These are phyloP conservation scores for Protonemura montana DNA, from an alignment of 2,888 invertebrate species.

Conservation along the genomic window DNA sequence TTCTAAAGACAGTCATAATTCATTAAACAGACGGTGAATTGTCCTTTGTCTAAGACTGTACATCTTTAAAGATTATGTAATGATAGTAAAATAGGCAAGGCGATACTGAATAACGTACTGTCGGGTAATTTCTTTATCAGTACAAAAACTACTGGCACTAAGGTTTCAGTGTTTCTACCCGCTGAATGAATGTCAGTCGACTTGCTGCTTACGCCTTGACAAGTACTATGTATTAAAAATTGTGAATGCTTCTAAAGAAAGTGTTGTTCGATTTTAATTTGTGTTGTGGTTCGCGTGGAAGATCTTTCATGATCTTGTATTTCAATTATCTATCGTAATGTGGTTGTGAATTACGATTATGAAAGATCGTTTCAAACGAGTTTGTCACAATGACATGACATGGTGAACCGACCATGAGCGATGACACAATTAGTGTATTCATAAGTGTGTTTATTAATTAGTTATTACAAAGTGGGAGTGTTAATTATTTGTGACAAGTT, in stretches of 20 bases:
- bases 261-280: neutral
- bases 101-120: neutral
- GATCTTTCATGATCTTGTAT: neutral
- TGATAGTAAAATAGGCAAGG: constrained; percentile 12
- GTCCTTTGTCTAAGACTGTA: neutral
- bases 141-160: neutral
- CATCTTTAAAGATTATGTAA: constrained; percentile 5
- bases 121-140: constrained; percentile 7
- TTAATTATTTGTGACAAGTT: neutral
- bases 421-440: neutral
- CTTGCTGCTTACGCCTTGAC: neutral
- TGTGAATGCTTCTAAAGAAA: neutral
- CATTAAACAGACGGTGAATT: neutral
- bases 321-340: neutral
- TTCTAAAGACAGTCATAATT: neutral
- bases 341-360: neutral
- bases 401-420: neutral
- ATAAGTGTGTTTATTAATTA: neutral
- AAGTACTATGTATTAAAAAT: neutral
- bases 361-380: neutral
- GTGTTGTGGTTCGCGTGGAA: neutral
- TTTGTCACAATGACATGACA: neutral
- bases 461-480: neutral
- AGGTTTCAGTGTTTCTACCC: neutral
- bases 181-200: neutral